These are phyloP conservation scores for Drosophila villosipedis DNA, from an alignment of 2,888 invertebrate genomes.

Conservation along the genomic window DNA sequence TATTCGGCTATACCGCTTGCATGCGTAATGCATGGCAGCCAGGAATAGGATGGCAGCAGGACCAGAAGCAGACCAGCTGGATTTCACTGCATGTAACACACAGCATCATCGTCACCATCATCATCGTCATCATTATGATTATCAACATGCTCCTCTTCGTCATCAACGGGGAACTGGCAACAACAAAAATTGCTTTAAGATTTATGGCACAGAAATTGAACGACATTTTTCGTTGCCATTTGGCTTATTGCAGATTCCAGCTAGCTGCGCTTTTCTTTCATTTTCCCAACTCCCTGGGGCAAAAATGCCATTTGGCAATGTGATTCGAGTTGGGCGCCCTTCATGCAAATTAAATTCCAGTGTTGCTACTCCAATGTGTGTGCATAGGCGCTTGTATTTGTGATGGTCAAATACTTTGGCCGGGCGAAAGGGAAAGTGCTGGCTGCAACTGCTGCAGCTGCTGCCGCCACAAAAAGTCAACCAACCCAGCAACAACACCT, in stretches of 20 bases:
- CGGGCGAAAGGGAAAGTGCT: constrained; percentile 59
- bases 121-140: constrained; percentile 6
- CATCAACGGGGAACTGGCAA: constrained; percentile 10
- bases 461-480: constrained; percentile 31
- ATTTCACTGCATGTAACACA: constrained; percentile 27
- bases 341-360: constrained; percentile 75
- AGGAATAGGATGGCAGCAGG: constrained; percentile 12
- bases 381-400: constrained; percentile 19
- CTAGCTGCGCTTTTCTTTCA: constrained; percentile 28
- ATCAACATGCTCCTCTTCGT: constrained; percentile 41
- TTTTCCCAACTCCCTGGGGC: constrained; percentile 1
- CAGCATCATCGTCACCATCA: constrained; percentile 24
- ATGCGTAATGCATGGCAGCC: constrained; percentile 68
- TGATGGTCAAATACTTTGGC: constrained; percentile 58
- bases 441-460: constrained; percentile 16
- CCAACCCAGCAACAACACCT: constrained; percentile 26
- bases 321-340: constrained; percentile 44
- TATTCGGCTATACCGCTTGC: constrained; percentile 79
- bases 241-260: constrained; percentile 68
- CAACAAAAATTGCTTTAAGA: constrained; percentile 46
- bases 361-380: constrained; percentile 25
- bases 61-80: constrained; percentile 21
- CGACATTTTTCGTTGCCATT: constrained; percentile 66
- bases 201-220: constrained; percentile 60
- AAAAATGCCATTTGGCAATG: constrained; percentile 58